Evolutionary conservation across 1,140 invertebrate species (phyloP).

Genomic region (Drosophila willistoni): DNA sequence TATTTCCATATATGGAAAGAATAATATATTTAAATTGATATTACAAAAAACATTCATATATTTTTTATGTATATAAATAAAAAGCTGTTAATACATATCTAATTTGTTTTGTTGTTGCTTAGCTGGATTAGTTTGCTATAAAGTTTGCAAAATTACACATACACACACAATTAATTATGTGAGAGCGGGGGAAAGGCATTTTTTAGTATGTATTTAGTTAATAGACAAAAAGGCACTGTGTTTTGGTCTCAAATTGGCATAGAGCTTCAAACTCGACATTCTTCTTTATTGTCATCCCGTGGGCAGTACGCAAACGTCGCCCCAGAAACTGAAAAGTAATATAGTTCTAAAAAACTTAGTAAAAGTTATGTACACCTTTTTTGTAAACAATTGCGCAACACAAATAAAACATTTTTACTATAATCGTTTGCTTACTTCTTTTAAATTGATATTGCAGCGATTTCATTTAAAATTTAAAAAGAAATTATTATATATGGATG

Average conservation of each 20-base stretch:
- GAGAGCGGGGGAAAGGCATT: conserved; percentile 23
- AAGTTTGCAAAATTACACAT: conserved; percentile 30
- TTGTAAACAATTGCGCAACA: conserved; percentile 11
- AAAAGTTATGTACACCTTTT: conserved; percentile 11
- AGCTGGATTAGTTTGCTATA: conserved; percentile 43
- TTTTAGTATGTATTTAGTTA: conserved; percentile 55
- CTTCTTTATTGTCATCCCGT: conserved; percentile 87
- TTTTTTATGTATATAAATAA: conserved; percentile 56
- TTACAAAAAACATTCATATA: conserved; percentile 63
- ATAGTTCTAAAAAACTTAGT: conserved; percentile 11
- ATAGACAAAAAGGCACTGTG: conserved; percentile 63
- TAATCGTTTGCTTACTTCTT: not conserved
- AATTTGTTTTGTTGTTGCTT: conserved; percentile 26
- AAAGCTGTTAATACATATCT: conserved; percentile 61
- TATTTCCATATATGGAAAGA: conserved; percentile 6
- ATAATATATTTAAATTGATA: conserved; percentile 28
- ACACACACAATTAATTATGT: conserved; percentile 49
- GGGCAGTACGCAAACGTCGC: conserved; percentile 91
- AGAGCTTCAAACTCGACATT: conserved; percentile 44
- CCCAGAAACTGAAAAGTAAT: conserved; percentile 85
- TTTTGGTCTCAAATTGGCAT: conserved; percentile 38
- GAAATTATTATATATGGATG: no score
- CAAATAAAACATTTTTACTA: conserved; percentile 15
- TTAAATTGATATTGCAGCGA: no score
- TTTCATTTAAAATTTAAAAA: no score